Evolutionary conservation across 2,888 invertebrate genomes (phyloP), one percentile per base, ranked within the genome.

Genomic region (Ophion ventricosus): DNA sequence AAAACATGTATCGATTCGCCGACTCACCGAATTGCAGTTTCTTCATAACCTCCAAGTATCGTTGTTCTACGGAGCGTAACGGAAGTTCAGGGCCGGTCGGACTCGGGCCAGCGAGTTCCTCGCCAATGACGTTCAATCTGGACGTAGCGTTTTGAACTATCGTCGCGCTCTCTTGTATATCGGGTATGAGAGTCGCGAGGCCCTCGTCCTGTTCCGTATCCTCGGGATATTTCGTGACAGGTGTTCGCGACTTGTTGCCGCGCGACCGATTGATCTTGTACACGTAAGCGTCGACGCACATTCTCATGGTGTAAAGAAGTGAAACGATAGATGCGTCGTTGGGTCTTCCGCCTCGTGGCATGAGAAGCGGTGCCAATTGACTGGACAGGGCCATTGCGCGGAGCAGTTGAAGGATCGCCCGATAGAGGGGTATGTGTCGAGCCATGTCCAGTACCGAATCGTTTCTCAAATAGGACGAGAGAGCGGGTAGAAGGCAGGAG

Each of bases 371-470:
- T 3, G 96, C 95, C 79, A 96, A 91, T 88, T 95, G 94, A 79
- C 83, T 89, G 4, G 96, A 96, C 88, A 95, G 94, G 26, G 96
- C 96, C 92, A 96, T 94, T 0, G 97, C 97, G 87, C 98, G 95
- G 85, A 98, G 95, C 86, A 98, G 94, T 88, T 97, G 96, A 88
- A 98, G 94, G 90, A 98, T 96, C 87, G 97, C 96, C 88, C 97
- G 96, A 94, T 98, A 98, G 89, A 98, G 95, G 35, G 98, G 98
- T 93, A 98, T 98, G 94, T 98, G 98, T 23, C 98, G 96, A n/a
- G 98, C 98, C 97, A 99, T 98, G 94, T 99, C 98, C 93, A 99
- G 94, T 88, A 98, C 98, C 94, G 98, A 99, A 94, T 99, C 99
- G 91, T 99, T 99, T 88, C 98, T 95, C 76, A 98, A 94, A 92